A percentile compares a stretch with the other conserved stretches of the same genome.
Evolutionary conservation across 2,888 invertebrate genomes (phyloP).

Genomic region (Clitarchus hookeri): DNA sequence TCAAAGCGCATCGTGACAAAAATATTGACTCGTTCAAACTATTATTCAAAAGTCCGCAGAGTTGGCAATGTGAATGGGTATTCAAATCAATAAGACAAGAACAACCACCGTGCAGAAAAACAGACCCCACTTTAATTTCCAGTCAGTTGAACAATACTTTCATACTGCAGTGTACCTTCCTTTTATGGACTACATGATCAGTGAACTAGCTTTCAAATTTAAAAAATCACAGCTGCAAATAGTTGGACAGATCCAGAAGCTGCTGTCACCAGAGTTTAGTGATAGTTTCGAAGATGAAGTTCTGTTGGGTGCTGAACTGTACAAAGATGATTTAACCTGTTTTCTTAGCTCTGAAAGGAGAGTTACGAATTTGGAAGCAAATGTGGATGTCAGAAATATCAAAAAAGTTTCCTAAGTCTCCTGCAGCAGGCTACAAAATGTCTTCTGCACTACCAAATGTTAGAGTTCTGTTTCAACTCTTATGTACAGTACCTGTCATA

Average conservation of each 20-base stretch:
- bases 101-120: background rate
- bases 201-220: background rate
- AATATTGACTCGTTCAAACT: background rate
- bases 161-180: constrained; percentile 8
- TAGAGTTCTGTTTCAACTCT: constrained; percentile 19
- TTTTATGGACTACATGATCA: background rate
- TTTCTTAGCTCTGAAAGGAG: constrained; percentile 16
- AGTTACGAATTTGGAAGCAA: background rate
- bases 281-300: constrained; percentile 15
- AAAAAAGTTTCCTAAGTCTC: constrained; percentile 3
- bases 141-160: background rate
- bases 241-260: constrained; percentile 20
- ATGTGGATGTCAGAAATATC: background rate
- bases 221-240: background rate
- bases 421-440: background rate
- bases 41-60: background rate
- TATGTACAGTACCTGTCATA: background rate
- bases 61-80: background rate
- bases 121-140: background rate
- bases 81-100: background rate
- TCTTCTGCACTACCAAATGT: background rate
- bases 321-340: background rate
- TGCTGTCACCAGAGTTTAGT: constrained; percentile 18
- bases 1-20: background rate
- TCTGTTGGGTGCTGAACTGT: background rate